A percentile compares a stretch with the other conserved stretches of the same genome.
phyloP scores from a whole-genome alignment of 2,888 invertebrate species.

The Nymphalis polychloros region DNA sequence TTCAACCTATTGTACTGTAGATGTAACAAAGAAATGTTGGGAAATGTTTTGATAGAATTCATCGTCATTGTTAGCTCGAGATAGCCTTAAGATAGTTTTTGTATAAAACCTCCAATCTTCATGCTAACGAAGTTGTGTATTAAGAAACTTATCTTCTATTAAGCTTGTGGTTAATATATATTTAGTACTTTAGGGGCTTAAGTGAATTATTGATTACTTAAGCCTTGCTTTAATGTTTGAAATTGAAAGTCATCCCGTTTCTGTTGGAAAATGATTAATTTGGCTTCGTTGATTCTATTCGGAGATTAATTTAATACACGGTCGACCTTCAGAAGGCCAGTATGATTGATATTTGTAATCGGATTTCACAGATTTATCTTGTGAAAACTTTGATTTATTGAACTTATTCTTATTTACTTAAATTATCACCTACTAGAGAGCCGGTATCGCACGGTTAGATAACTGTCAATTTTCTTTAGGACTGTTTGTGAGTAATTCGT shows the following conservation, averaged over 20 bases:
- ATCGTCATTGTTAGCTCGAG: no score
- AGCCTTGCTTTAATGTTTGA: conserved; percentile 13
- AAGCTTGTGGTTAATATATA: not conserved
- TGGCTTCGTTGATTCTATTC: conserved; percentile 35
- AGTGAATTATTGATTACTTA: conserved; percentile 2
- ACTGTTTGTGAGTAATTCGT: no score
- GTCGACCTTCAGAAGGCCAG: conserved; percentile 34
- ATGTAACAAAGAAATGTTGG: no score
- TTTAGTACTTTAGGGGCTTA: conserved; percentile 4
- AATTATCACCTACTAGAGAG: not conserved
- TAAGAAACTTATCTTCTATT: no score
- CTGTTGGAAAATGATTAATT: conserved; percentile 50
- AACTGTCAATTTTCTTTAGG: no score
- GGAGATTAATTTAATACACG: conserved; percentile 37
- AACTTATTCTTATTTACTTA: not conserved
- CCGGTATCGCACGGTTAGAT: no score
- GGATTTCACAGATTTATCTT: conserved; percentile 14
- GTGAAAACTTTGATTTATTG: conserved; percentile 1
- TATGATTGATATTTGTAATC: conserved; percentile 40
- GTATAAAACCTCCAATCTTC: no score
- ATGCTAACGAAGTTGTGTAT: no score
- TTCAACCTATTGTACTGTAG: no score
- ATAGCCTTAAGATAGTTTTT: no score
- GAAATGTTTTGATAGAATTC: no score
- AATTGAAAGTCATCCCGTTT: conserved; percentile 48